Percentiles rank a stretch among this genome's conserved stretches.
phyloP scores from a whole-genome alignment of 2,888 invertebrate species.

The Ferdinandea cuprea region DNA sequence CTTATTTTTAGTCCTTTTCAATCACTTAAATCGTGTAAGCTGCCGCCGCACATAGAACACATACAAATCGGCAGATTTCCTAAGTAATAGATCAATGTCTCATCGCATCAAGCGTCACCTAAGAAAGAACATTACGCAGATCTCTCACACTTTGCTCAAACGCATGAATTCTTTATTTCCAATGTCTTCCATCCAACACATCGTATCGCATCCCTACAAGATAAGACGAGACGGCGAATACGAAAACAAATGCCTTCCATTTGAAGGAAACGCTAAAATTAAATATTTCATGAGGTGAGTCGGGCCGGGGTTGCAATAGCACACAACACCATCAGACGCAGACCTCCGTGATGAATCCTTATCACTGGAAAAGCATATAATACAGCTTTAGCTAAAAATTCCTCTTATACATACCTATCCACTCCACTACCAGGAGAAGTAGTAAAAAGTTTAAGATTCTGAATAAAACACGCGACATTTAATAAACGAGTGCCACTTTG shows the following conservation, averaged over 20 bases:
- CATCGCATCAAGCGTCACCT: constrained; percentile 38
- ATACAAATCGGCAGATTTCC: constrained; percentile 20
- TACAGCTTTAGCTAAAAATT: constrained; percentile 38
- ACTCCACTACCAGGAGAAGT: constrained; percentile 29
- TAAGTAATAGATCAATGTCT: constrained; percentile 49
- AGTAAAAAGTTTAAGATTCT: constrained; percentile 43
- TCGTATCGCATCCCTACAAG: not conserved
- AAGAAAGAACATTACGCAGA: not conserved
- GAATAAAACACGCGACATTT: constrained; percentile 68
- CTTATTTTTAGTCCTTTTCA: constrained; percentile 2
- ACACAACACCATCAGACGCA: no score
- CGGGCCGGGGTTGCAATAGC: not conserved
- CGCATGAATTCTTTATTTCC: constrained; percentile 20
- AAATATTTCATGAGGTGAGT: constrained; percentile 41
- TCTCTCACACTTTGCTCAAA: not conserved
- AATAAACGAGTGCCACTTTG: constrained; percentile 66
- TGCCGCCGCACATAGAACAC: constrained; percentile 2
- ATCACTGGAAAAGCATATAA: constrained; percentile 43
- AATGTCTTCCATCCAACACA: not conserved
- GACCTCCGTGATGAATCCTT: constrained; percentile 45
- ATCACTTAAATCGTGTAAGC: constrained; percentile 22
- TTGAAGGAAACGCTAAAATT: constrained; percentile 32
- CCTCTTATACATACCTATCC: no score
- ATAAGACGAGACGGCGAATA: not conserved
- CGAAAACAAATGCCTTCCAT: constrained; percentile 38